These are phyloP conservation scores for Aplocera efformata DNA, from an alignment of 2,888 invertebrate genomes.

Conservation along the genomic window DNA sequence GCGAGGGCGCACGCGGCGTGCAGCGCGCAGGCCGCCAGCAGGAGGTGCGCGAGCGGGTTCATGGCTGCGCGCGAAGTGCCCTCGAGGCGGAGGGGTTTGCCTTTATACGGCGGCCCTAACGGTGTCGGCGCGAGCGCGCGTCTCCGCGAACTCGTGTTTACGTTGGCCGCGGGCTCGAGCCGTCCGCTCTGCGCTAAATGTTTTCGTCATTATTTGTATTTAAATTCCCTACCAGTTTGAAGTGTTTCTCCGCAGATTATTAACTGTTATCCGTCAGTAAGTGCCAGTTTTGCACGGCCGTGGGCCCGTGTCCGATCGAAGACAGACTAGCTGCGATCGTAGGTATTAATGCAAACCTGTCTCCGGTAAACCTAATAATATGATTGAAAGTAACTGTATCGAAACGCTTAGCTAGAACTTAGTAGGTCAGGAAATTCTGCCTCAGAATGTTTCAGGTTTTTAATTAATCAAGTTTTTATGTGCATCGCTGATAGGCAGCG, in stretches of 20 bases:
- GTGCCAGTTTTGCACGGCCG: slow-evolving; percentile 4
- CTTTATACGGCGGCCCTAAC: slow-evolving; percentile 68
- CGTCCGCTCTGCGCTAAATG: slow-evolving; percentile 48
- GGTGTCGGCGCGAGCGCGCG: slow-evolving; percentile 43
- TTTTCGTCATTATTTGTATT: slow-evolving; percentile 67
- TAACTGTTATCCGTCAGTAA: slow-evolving; percentile 26
- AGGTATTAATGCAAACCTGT: slow-evolving; percentile 3
- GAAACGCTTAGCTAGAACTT: slow-evolving; percentile 4
- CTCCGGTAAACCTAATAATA: slow-evolving; percentile 5
- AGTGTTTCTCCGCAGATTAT: slow-evolving; percentile 30
- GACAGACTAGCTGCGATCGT: slow-evolving; percentile 1
- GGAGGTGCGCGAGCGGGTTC: slow-evolving; percentile 58
- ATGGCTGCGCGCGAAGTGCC: slow-evolving; percentile 47
- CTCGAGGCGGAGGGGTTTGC: slow-evolving; percentile 28
- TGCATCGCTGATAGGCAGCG: slow-evolving; percentile 11
- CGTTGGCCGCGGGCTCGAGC: slow-evolving; percentile 37
- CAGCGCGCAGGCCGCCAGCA: slow-evolving; percentile 50
- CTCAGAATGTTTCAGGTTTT: slow-evolving; percentile 12
- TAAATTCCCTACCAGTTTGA: slow-evolving; percentile 39
- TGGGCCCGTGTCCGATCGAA: background rate
- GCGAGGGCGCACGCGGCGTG: slow-evolving; percentile 56
- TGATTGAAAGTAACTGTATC: slow-evolving; percentile 13
- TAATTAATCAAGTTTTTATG: slow-evolving; percentile 7
- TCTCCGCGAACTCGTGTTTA: slow-evolving; percentile 45
- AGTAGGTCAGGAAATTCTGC: slow-evolving; percentile 15